phyloP scores from a whole-genome alignment of 2,113 vertebrate species.

The Scolopax mira region DNA sequence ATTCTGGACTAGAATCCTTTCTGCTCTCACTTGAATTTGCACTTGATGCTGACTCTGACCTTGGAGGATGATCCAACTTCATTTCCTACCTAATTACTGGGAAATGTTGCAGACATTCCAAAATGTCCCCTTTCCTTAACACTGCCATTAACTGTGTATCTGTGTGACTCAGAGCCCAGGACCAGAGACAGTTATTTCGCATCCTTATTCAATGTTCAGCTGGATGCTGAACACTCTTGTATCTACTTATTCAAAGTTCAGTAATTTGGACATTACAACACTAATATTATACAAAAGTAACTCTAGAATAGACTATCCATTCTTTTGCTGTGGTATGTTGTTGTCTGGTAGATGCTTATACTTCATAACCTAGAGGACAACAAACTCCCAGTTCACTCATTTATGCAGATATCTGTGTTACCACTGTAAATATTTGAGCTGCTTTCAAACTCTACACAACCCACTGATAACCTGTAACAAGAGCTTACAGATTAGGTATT shows the following conservation, averaged over 20 bases:
- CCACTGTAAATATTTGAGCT: neutral
- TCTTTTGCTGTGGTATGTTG: neutral
- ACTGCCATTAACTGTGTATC: neutral
- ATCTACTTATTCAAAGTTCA: neutral
- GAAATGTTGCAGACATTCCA: neutral
- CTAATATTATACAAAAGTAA: neutral
- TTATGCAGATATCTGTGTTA: neutral
- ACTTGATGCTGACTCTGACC: neutral
- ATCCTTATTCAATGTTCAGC: neutral
- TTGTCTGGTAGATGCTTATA: neutral
- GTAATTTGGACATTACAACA: neutral
- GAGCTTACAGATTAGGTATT: neutral
- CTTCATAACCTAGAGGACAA: neutral
- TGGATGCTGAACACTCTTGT: neutral
- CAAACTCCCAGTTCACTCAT: neutral
- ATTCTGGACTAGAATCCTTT: neutral
- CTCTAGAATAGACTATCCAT: neutral
- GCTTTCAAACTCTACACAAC: neutral
- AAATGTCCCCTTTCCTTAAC: neutral
- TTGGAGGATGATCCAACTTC: neutral
- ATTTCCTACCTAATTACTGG: neutral
- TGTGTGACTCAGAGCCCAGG: neutral
- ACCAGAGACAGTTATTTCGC: neutral
- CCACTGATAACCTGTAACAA: neutral
- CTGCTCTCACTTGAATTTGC: neutral